A percentile compares a stretch with the other conserved stretches of the same genome.
These are phyloP conservation scores for Aspidiotus destructor DNA, from an alignment of 2,888 invertebrate species.

Conservation along the genomic window DNA sequence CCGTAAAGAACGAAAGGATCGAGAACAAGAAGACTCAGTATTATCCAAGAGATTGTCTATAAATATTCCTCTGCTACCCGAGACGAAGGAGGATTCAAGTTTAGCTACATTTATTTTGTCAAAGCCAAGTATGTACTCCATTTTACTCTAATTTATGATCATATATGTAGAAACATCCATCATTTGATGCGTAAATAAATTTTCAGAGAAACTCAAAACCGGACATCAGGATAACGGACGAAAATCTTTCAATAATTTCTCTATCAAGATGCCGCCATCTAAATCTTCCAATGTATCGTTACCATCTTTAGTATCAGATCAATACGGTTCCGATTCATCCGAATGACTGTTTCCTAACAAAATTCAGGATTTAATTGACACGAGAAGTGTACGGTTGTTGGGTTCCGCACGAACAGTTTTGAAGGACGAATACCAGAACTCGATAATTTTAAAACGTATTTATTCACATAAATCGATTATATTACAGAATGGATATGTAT, in stretches of 20 bases:
- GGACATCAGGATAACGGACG: not conserved
- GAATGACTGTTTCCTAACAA: conserved; percentile 17
- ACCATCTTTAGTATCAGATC: conserved; percentile 35
- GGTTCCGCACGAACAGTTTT: too few relatives aligned
- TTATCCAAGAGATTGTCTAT: conserved; percentile 66
- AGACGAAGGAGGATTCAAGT: conserved; percentile 67
- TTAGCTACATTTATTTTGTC: conserved; percentile 56
- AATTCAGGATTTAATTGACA: too few relatives aligned
- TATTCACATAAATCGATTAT: too few relatives aligned
- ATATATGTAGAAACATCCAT: too few relatives aligned
- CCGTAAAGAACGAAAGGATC: conserved; percentile 63
- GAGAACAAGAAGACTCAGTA: conserved; percentile 56
- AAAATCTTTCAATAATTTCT: conserved; percentile 6
- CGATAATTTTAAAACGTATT: too few relatives aligned
- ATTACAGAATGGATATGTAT: too few relatives aligned
- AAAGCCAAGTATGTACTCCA: conserved; percentile 36
- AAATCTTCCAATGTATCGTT: not conserved
- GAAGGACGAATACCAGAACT: too few relatives aligned
- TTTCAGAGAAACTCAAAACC: not conserved
- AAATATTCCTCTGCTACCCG: conserved; percentile 65
- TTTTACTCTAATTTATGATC: not conserved
- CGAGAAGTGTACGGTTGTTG: too few relatives aligned
- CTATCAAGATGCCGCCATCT: not conserved
- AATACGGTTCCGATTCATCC: conserved; percentile 35
- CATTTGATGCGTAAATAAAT: not conserved